Percentiles rank a stretch among this genome's conserved stretches.
Evolutionary conservation across 2,797 vertebrate genomes (phyloP).

Genomic region (Pangasius sanitwongsei): DNA sequence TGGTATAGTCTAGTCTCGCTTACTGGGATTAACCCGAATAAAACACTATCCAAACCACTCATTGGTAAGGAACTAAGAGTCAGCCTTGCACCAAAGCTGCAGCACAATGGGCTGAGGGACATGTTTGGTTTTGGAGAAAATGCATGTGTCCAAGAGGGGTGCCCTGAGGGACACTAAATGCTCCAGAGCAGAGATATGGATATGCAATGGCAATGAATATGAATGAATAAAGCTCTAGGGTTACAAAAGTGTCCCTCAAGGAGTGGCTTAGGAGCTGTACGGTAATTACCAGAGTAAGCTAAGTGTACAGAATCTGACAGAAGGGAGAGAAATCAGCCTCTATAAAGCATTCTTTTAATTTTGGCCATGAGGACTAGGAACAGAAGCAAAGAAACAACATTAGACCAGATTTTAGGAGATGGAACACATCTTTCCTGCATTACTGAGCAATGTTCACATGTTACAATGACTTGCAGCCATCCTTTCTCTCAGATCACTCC

Average conservation of each 20-base stretch:
- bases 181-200: constrained; percentile 18
- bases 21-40: constrained; percentile 74
- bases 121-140: constrained; percentile 72
- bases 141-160: constrained; percentile 63
- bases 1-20: constrained; percentile 65
- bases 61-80: constrained; percentile 71
- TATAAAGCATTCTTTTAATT: constrained; percentile 70
- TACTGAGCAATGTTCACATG: constrained; percentile 52
- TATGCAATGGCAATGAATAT: constrained; percentile 7
- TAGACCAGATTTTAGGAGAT: constrained; percentile 39
- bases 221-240: constrained; percentile 13
- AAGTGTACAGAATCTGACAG: constrained; percentile 68
- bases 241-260: constrained; percentile 16
- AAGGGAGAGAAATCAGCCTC: constrained; percentile 64
- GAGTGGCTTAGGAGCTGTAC: constrained; percentile 10
- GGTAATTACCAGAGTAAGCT: constrained; percentile 30
- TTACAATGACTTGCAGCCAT: constrained; percentile 39
- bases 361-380: constrained; percentile 62
- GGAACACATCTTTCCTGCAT: constrained; percentile 38
- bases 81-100: constrained; percentile 66
- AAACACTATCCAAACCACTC: constrained; percentile 69
- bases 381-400: constrained; percentile 51
- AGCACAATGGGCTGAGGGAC: constrained; percentile 67
- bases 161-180: constrained; percentile 35
- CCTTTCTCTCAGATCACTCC: background rate